Evolutionary conservation across 2,888 invertebrate genomes (phyloP), one percentile per base, ranked within the genome.

Genomic region (Phasia obesa): DNA sequence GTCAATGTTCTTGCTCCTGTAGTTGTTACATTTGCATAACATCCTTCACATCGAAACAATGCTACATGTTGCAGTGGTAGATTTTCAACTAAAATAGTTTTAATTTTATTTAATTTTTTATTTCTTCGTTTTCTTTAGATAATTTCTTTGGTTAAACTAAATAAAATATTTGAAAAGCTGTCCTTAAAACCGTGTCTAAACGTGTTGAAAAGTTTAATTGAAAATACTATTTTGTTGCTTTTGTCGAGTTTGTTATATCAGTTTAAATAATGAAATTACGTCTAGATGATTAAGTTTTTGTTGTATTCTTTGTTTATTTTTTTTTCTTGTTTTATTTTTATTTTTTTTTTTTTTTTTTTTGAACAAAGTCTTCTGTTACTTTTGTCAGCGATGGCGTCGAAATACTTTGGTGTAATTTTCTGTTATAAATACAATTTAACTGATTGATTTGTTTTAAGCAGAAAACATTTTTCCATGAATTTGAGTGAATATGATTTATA

Each of bases 121-220:
- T n/a, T n/a, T 65, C 49, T 55, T 64, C 47, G 35, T 77, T 35
- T 44, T 21, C 44, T 67, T 38, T 3, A 57, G 42, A 67, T 70
- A 31, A 81, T 76, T 70, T 65, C 76, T 76, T 80, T 81, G 70
- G 70, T 81, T 70, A 42, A 35, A 55, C 23, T 44, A 21, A 59
- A 65, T 44, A 57, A 25, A 70, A 15, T 59, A n/a, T 51, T 53
- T 42, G 19, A 73, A 74, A 49, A 74, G 19, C 38, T 69, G 82
- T 74, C 77, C 57, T 31, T 23, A 64, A 78, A 78, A 74, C 78
- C 69, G 69, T 74, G 73, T 73, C 62, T 82, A 69, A 82, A 78
- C 85, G 85, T 82, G 84, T 84, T 82, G 85, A 80, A 84, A 84
- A 84, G 84, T 82, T 85, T 84, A 85, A 85, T 85, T 85, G 85